phyloP scores from a whole-genome alignment of 1,140 invertebrate species.

The Heliconius eleuchia region DNA sequence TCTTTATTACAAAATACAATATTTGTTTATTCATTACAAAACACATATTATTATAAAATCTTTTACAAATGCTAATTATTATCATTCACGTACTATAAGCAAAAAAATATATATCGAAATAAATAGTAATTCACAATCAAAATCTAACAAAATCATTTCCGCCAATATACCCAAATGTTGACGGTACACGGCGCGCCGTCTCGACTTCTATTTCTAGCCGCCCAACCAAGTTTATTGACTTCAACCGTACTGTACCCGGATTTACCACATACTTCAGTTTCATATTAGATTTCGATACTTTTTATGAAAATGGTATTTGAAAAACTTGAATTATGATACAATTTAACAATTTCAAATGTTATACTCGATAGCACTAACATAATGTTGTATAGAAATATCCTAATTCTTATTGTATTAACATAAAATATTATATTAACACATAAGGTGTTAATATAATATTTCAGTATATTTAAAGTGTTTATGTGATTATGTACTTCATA shows the following conservation, averaged over 20 bases:
- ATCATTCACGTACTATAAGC: not conserved
- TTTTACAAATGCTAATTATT: not conserved
- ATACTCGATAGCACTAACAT: not conserved
- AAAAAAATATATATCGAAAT: not conserved
- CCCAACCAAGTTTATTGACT: conserved; percentile 77
- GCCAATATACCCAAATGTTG: conserved; percentile 40
- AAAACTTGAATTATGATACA: not conserved
- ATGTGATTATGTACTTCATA: too few species aligned
- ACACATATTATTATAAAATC: too few species aligned
- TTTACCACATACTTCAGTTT: conserved; percentile 53
- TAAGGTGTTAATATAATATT: too few species aligned
- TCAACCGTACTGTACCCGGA: conserved; percentile 53
- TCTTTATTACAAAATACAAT: too few species aligned
- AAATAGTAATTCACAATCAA: not conserved
- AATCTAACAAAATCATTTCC: not conserved
- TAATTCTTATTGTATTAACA: not conserved
- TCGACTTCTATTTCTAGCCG: conserved; percentile 72
- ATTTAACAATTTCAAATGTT: not conserved
- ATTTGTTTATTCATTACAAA: too few species aligned
- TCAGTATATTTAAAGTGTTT: too few species aligned
- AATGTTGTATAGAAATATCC: not conserved
- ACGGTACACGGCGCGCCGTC: conserved; percentile 65
- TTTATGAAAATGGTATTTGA: conserved; percentile 25
- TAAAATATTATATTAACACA: too few species aligned
- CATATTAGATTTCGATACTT: conserved; percentile 38